Base-by-base conservation (phyloP, 2,113 vertebrate species). In the Ophthalmolycus amberensis region DNA sequence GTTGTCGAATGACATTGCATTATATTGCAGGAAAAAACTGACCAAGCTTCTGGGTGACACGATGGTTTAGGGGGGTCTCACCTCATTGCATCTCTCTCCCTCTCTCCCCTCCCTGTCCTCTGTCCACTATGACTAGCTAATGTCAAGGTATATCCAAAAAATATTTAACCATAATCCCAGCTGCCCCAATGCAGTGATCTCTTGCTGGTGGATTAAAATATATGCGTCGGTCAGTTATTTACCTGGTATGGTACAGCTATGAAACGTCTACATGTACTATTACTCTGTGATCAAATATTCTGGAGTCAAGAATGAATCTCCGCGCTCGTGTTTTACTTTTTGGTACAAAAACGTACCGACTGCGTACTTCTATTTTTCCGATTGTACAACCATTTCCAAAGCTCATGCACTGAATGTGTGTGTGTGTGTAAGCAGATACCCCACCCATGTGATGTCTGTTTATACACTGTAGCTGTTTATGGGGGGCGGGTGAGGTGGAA, bases 401-500 rank as follows among this genome's bases (percentile, higher is more conserved):
- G 40, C n/a, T 27, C 18, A 56, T 56, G 44, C 14, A 11, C 38
- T 60, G 16, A 16, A 22, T 65, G n/a, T 46, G 25, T 25, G n/a
- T 46, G n/a, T 72, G 68, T 70, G 68, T 74, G 65, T 75, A 68
- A 83, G 56, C 46, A 69, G 67, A 86, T 72, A 84, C 27, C 42
- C 18, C 16, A 18, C 68, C 65, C 71, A 40, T 46, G 50, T 90
- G 76, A 80, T 79, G 16, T 83, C 52, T 85, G 71, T 74, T 85
- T 67, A 66, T 68, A 65, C 22, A 69, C 73, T 40, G 68, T 42
- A 66, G 72, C 67, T 83, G 81, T 79, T 86, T 64, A 79, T 64
- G 60, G 68, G 58, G 58, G 9, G 12, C 0, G 10, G 18, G 32
- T 4, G 14, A 71, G 62, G 78, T 73, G 84, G 90, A 88, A 88